Evolutionary conservation across 2,113 vertebrate species (phyloP).

Genomic region (Heteronetta atricapilla): DNA sequence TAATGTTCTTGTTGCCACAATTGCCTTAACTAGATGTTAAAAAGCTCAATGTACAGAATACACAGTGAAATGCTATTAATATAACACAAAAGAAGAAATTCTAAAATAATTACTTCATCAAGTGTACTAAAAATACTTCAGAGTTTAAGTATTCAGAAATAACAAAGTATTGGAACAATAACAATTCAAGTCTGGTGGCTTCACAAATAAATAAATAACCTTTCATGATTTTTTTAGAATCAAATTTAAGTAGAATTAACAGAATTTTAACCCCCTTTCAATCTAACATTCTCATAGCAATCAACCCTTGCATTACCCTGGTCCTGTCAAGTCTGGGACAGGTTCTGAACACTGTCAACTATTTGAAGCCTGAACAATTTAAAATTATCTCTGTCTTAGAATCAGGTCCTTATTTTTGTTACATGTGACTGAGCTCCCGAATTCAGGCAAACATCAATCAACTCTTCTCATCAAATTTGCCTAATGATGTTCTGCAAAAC

Average conservation of each 20-base stretch:
- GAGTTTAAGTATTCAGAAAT: not conserved
- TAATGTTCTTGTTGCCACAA: not conserved
- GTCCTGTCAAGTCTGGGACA: not conserved
- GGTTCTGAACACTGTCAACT: not conserved
- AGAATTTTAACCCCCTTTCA: not conserved
- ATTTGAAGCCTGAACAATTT: not conserved
- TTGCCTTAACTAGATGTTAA: not conserved
- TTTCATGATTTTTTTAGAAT: not conserved
- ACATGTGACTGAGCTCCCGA: not conserved
- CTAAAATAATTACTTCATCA: not conserved
- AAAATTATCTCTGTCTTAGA: not conserved
- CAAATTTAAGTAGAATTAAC: not conserved
- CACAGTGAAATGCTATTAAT: rapidly evolving
- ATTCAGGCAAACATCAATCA: not conserved
- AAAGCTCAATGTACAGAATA: not conserved
- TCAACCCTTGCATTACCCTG: not conserved
- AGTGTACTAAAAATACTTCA: not conserved
- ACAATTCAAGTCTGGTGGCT: not conserved
- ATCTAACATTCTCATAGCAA: not conserved
- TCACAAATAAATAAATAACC: not conserved
- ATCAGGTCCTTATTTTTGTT: not conserved
- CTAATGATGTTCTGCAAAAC: not conserved
- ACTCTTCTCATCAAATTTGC: conserved; percentile 14
- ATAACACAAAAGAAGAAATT: not conserved
- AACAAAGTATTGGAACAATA: not conserved